Percentiles rank a stretch among this genome's conserved stretches.
These are phyloP conservation scores for Lates calcarifer DNA, from an alignment of 2,113 vertebrate species.

Conservation along the genomic window DNA sequence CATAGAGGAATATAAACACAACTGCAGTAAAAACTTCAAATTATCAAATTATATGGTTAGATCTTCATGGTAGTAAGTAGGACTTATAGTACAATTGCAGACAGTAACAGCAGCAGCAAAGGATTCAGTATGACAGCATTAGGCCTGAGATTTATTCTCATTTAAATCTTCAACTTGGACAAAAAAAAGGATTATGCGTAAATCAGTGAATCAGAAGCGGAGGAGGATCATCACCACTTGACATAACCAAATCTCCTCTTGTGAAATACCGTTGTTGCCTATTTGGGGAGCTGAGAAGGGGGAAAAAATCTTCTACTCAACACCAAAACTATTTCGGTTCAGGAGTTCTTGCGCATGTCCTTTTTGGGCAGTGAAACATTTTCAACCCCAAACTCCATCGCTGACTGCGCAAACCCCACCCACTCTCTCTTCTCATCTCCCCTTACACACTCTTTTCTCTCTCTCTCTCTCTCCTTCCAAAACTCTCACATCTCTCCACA, in stretches of 20 bases:
- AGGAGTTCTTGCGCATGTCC: constrained; percentile 68
- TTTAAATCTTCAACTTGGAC: background rate
- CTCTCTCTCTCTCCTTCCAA: constrained; percentile 37
- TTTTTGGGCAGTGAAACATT: constrained; percentile 83
- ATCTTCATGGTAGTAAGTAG: background rate
- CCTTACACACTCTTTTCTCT: background rate
- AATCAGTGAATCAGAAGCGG: constrained; percentile 35
- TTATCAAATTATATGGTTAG: constrained; percentile 13
- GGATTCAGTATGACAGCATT: background rate
- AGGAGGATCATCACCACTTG: constrained; percentile 24
- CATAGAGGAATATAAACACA: constrained; percentile 19
- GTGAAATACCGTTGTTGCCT: constrained; percentile 51
- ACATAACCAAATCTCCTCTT: constrained; percentile 31
- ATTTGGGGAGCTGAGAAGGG: constrained; percentile 45
- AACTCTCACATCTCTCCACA: constrained; percentile 75
- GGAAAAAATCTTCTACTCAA: constrained; percentile 51
- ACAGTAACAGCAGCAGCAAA: background rate
- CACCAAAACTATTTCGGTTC: constrained; percentile 68
- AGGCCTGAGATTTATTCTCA: background rate
- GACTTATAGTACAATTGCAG: no score
- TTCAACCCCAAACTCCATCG: constrained; percentile 58
- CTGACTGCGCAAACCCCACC: constrained; percentile 35
- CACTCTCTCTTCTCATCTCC: constrained; percentile 1
- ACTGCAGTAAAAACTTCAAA: constrained; percentile 10
- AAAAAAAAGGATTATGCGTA: background rate